Conservation (phyloP, 2,797 vertebrate species). For the Sarcoramphus papa region DNA sequence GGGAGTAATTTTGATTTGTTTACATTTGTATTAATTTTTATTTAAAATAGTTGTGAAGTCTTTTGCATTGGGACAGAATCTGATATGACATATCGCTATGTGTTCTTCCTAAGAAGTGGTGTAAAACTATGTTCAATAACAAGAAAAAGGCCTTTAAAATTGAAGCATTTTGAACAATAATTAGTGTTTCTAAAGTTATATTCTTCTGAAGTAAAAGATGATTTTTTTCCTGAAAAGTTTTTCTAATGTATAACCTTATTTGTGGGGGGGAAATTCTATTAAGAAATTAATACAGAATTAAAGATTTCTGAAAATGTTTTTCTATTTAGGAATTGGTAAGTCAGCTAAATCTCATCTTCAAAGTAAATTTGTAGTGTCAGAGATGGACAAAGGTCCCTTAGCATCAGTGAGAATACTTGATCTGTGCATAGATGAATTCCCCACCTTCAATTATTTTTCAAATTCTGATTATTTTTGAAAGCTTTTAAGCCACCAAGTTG, state of each 20-base stretch:
- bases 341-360: not conserved
- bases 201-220: not conserved
- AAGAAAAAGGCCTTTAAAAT: not conserved
- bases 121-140: not conserved
- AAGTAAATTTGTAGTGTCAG: not conserved
- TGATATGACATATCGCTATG: not conserved
- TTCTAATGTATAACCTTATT: not conserved
- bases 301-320: not conserved
- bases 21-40: not conserved
- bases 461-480: not conserved
- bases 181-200: not conserved
- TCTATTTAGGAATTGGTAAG: not conserved
- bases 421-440: not conserved
- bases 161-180: not conserved
- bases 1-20: not conserved
- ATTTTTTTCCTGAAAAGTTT: not conserved
- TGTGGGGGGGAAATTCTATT: accelerated
- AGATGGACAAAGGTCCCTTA: not conserved
- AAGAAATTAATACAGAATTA: not conserved
- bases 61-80: not conserved
- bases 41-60: not conserved
- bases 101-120: not conserved
- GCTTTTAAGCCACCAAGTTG: accelerated
- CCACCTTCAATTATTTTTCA: not conserved
- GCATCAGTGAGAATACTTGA: not conserved